A percentile compares a stretch with the other conserved stretches of the same genome.
phyloP scores from a whole-genome alignment of 2,113 vertebrate species.

The Hypomesus transpacificus region DNA sequence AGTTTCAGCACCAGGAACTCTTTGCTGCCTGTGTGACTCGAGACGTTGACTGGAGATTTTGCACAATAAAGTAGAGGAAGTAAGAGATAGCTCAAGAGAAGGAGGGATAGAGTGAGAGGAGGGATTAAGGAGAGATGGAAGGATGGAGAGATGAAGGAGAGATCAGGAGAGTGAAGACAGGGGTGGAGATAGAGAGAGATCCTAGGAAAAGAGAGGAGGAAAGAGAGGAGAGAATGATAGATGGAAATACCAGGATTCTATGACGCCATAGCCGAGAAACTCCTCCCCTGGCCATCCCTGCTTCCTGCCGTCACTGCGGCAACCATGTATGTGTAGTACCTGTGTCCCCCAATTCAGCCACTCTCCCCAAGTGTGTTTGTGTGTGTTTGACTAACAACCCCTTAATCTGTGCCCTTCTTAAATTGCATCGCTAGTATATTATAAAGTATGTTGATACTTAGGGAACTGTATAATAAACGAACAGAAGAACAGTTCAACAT shows the following conservation, averaged over 20 bases:
- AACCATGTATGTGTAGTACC: constrained; percentile 20
- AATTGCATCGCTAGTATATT: constrained; percentile 19
- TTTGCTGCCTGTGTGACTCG: constrained; percentile 1
- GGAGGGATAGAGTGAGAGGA: not conserved
- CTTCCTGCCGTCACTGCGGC: constrained; percentile 33
- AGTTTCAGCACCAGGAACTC: not conserved
- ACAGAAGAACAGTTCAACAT: constrained; percentile 33
- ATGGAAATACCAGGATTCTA: constrained; percentile 51
- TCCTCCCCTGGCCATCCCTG: constrained; percentile 42
- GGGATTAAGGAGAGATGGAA: not conserved
- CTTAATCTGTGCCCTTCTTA: constrained; percentile 6
- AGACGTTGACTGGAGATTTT: not conserved
- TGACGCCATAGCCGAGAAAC: constrained; percentile 61
- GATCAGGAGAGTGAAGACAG: not conserved
- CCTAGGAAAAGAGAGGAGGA: not conserved
- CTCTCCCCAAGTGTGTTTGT: constrained; percentile 36
- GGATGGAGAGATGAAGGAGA: not conserved
- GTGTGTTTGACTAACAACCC: constrained; percentile 40
- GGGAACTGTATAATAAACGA: constrained; percentile 34
- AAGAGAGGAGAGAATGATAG: not conserved
- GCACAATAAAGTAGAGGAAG: not conserved
- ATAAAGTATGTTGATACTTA: constrained; percentile 12
- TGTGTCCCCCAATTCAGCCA: constrained; percentile 20
- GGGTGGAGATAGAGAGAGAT: not conserved
- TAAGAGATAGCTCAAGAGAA: not conserved